These are phyloP conservation scores for Macrotus californicus DNA, from an alignment of 2,113 vertebrate genomes.

Conservation along the genomic window DNA sequence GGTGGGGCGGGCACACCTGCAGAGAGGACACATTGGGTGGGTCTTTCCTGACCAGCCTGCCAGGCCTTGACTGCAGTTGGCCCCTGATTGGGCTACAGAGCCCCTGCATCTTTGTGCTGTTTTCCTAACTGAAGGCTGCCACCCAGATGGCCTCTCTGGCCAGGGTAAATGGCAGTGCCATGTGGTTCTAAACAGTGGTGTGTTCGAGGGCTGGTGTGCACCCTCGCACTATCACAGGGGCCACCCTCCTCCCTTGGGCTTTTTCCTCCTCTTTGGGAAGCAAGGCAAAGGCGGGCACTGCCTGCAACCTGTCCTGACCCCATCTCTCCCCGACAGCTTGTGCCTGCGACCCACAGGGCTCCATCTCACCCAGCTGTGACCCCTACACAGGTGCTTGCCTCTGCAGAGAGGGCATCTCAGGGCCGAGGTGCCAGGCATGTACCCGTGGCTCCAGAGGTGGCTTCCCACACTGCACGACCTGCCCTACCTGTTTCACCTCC, in stretches of 20 bases:
- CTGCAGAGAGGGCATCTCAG: slow-evolving; percentile 80
- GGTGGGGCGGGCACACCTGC: too few species aligned
- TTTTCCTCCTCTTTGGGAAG: neutral
- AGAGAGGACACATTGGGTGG: neutral
- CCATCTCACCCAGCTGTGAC: slow-evolving; percentile 82
- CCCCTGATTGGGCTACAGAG: neutral
- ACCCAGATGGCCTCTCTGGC: neutral
- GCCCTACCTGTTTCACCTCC: slow-evolving; percentile 88
- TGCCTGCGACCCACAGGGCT: slow-evolving; percentile 81
- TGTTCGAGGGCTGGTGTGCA: neutral
- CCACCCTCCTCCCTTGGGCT: neutral
- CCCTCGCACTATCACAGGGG: neutral
- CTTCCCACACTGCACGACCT: slow-evolving; percentile 83
- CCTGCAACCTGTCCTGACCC: neutral
- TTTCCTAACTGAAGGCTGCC: neutral
- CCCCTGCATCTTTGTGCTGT: neutral
- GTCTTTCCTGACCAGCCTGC: neutral
- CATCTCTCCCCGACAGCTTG: slow-evolving; percentile 78
- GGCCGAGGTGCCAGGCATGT: slow-evolving; percentile 81
- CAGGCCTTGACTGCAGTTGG: neutral
- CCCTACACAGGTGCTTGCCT: slow-evolving; percentile 78
- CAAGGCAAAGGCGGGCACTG: neutral
- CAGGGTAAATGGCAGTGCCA: neutral
- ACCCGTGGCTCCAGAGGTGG: slow-evolving; percentile 82
- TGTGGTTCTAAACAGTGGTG: neutral